Base-by-base conservation (phyloP, 2,797 vertebrate genomes). In the Echiichthys vipera region DNA sequence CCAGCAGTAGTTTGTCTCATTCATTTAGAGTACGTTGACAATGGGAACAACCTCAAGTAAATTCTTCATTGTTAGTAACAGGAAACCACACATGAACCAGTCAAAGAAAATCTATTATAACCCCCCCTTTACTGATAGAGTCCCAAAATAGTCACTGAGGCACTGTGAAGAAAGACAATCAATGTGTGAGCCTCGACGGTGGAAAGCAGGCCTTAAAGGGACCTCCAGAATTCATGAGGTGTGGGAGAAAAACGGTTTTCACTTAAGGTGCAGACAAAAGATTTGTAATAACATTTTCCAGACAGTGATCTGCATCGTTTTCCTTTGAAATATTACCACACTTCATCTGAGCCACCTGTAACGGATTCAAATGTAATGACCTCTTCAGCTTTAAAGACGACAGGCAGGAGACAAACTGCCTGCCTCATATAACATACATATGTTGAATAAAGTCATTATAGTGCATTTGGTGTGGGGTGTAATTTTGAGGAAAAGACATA, bases 91-190 rank as follows among this genome's bases (percentile, higher is more conserved):
- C 20, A 66, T 29, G n/a, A 67, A 54, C 29, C 18, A 32, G 20
- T 14, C 37, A 59, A 64, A 71, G 11, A 58, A 71, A 76, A 37
- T 14, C 37, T 22, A 39, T 36, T 5, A 50, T 3, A 56, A 25
- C 9, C 12, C 42, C 22, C 11, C 25, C 17, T 30, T 51, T 12
- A 30, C 46, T 51, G n/a, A 43, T 3, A 25, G 20, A 27, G 36
- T 40, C 51, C 37, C 13, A 13, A 12, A 61, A 25, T 22, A n/a
- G 30, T 62, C 61, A 74, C 67, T 1, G 67, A 88, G 84, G 82
- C 79, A 83, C 79, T 46, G 64, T 65, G 67, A 65, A 68, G 46
- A 79, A 69, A 77, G 51, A 89, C 72, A 81, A 82, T 86, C 81
- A 80, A 54, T 59, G 71, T 22, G 24, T 45, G 71, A 74, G 75